phyloP scores from a whole-genome alignment of 1,140 invertebrate genomes.

The Bombyx mandarina region DNA sequence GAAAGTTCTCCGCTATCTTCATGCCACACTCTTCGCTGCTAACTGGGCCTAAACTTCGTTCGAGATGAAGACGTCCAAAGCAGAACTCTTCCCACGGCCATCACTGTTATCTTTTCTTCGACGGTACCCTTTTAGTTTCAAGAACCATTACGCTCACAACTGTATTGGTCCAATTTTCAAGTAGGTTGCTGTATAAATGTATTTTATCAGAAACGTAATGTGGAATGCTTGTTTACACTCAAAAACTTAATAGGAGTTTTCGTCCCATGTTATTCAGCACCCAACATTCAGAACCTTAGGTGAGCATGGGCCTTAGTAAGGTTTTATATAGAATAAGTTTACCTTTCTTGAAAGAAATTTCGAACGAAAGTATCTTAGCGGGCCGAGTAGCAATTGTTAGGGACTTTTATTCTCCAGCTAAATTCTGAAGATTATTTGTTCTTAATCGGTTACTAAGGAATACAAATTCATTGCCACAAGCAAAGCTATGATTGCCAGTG shows the following conservation, averaged over 20 bases:
- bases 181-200: neutral
- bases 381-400: too few species aligned
- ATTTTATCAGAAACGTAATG: neutral
- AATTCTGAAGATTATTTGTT: too few species aligned
- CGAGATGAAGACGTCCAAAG: conserved; percentile 13
- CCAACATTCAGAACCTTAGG: neutral
- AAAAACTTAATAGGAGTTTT: neutral
- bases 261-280: neutral
- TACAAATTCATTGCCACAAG: too few species aligned
- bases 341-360: too few species aligned
- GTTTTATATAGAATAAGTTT: too few species aligned
- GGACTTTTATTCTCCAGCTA: too few species aligned
- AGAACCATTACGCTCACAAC: conserved; percentile 2
- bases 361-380: too few species aligned
- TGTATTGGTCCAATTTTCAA: neutral
- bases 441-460: too few species aligned
- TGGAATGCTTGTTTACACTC: neutral
- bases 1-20: too few species aligned
- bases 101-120: conserved; percentile 10
- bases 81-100: conserved; percentile 19
- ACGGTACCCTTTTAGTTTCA: conserved; percentile 8
- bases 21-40: too few species aligned
- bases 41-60: neutral
- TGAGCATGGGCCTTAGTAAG: neutral
- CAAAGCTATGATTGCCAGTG: too few species aligned